Evolutionary conservation across 2,113 vertebrate species (phyloP), one percentile per base, ranked within the genome.

Genomic region (Bos taurus): DNA sequence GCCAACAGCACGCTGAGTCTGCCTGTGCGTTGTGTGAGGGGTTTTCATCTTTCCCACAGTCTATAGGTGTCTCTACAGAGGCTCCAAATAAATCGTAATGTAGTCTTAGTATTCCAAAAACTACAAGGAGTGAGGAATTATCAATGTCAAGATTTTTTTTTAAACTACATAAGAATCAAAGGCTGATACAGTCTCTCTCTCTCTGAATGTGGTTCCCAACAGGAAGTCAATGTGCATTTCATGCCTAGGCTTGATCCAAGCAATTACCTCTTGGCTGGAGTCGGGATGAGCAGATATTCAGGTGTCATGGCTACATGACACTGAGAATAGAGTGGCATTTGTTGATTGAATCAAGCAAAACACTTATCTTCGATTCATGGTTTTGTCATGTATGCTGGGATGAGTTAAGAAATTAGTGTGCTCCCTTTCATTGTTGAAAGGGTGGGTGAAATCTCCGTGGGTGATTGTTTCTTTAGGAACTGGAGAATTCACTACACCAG

Each of bases 211-310:
- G 0, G 1, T 0, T 74, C 86, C 23, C 43, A 17, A 36, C 28
- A 88, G 90, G 96, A 98, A 97, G 92, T 96, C 97, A 90, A 54
- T 67, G 26, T 46, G 74, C 84, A 86, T 90, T 89, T 59, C 95
- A 94, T 93, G 71, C 86, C 95, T 77, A 92, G 97, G 87, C 90
- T 15, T 57, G 92, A 43, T 96, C 94, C 92, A 98, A 98, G 92
- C 96, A 98, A 98, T 98, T 98, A 97, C 81, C 94, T 98, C 95
- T 94, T 97, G 98, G 97, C 97, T 97, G 98, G 97, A 98, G 86
- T 94, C 78, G 91, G 91, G 83, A 90, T 60, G 85, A 97, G 96
- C 94, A 9, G 84, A 97, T 82, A 97, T 91, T 96, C 96, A 98
- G 97, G 52, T 77, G 83, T 94, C 54, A 94, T 43, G 95, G 95